Evolutionary conservation across 2,797 vertebrate genomes (phyloP).

Genomic region (Phaenicophaeus curvirostris): DNA sequence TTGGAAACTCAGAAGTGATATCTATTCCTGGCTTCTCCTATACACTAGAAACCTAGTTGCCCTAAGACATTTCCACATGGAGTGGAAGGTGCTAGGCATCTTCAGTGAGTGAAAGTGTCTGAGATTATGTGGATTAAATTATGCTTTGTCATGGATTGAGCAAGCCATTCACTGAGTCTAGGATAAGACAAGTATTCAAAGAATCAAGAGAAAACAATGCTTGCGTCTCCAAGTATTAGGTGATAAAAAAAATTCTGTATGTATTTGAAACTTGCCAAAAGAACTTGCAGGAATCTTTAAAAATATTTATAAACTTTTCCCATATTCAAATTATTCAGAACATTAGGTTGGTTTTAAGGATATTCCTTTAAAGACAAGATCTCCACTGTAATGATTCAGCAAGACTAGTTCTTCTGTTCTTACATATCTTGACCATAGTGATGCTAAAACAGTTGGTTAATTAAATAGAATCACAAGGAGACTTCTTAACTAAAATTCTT

Average conservation of each 20-base stretch:
- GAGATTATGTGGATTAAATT: neutral
- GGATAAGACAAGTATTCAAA: neutral
- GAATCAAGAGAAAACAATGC: neutral
- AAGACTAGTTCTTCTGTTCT: neutral
- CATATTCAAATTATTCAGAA: neutral
- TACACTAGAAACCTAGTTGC: neutral
- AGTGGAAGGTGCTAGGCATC: neutral
- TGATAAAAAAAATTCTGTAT: neutral
- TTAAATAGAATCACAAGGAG: neutral
- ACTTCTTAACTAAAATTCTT: neutral
- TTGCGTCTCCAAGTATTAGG: neutral
- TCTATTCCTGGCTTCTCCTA: neutral
- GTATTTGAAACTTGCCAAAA: neutral
- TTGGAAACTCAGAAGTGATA: neutral
- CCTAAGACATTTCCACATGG: neutral
- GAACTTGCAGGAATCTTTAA: neutral
- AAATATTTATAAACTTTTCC: neutral
- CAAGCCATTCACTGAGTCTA: neutral
- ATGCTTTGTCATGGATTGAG: neutral
- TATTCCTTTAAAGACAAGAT: neutral
- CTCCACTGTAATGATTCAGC: neutral
- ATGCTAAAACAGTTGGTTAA: neutral
- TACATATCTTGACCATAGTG: neutral
- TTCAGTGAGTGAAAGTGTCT: neutral
- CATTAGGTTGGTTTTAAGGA: neutral